A percentile compares a stretch with the other conserved stretches of the same genome.
phyloP scores from a whole-genome alignment of 2,797 vertebrate species.

The Fratercula arctica region DNA sequence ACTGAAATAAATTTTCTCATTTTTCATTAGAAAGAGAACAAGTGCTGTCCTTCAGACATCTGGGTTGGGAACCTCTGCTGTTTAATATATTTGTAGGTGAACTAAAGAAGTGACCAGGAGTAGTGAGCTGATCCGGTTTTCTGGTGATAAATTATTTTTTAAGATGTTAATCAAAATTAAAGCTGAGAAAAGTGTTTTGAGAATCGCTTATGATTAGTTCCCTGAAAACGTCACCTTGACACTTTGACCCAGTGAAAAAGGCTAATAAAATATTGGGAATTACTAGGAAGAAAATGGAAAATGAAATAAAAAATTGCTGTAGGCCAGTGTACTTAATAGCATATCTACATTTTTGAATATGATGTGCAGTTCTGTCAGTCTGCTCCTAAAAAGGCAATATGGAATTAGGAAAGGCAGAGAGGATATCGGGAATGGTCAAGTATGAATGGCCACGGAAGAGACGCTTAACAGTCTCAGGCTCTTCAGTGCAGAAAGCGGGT shows the following conservation, averaged over 20 bases:
- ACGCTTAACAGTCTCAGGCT: neutral
- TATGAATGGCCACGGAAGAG: neutral
- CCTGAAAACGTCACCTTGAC: neutral
- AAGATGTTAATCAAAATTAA: neutral
- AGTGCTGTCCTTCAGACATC: neutral
- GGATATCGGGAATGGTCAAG: neutral
- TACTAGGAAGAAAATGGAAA: neutral
- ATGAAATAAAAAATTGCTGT: neutral
- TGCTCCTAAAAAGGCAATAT: neutral
- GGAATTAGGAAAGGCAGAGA: neutral
- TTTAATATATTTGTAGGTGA: neutral
- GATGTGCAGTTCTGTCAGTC: neutral
- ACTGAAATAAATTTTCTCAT: neutral
- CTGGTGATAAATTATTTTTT: neutral
- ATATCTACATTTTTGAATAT: neutral
- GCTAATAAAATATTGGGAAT: neutral
- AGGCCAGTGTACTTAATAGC: neutral
- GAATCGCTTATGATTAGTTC: neutral
- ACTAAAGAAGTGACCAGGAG: neutral
- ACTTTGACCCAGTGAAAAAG: neutral
- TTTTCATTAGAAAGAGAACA: neutral
- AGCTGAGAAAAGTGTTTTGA: neutral
- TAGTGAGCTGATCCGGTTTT: neutral
- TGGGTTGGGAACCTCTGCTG: neutral
- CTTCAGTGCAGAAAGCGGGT: fast-evolving